Base-by-base conservation (phyloP, 2,797 vertebrate species). In the Sibirionetta formosa region DNA sequence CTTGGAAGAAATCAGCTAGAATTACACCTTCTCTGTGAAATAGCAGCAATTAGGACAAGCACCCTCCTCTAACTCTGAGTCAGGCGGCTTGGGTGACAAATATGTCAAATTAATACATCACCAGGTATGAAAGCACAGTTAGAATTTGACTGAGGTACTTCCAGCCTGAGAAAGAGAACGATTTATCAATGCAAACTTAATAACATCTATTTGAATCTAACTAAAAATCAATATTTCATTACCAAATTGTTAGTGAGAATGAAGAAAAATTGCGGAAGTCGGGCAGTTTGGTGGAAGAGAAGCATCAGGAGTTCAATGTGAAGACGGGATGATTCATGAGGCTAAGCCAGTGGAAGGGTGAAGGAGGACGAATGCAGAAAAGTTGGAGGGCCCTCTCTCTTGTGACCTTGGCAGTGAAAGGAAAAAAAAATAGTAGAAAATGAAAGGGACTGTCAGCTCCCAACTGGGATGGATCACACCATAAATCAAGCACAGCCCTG, bases 211-310 rank as follows among this genome's bases (percentile, higher is more conserved):
- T 99, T 99, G 99, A 99, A 99, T 99, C 99, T 99, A 99, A 99
- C 99, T 99, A 99, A 99, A 99, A 99, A 99, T 99, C 99, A 99
- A 99, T 99, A 99, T 99, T 99, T 99, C 99, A 99, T 99, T 99
- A 99, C 99, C 99, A 99, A 99, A 99, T 99, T 99, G 99, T 99
- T 99, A 99, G 99, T 97, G 98, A 99, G 99, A 99, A 99, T 99
- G 99, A 99, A 99, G 99, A 99, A 99, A 99, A 99, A 99, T 99
- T 98, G 99, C 98, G 99, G 99, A 99, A 99, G 99, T 99, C 98
- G 98, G 98, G 98, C 98, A 97, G 98, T 98, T 98, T 97, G 98
- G 99, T 98, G 98, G 98, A 98, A 98, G 98, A 98, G 98, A 99
- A 98, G 99, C 98, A 98, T 98, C 97, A 98, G 98, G 98, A 98